Evolutionary conservation across 2,888 invertebrate species (phyloP).

Genomic region (Eilema depressum): DNA sequence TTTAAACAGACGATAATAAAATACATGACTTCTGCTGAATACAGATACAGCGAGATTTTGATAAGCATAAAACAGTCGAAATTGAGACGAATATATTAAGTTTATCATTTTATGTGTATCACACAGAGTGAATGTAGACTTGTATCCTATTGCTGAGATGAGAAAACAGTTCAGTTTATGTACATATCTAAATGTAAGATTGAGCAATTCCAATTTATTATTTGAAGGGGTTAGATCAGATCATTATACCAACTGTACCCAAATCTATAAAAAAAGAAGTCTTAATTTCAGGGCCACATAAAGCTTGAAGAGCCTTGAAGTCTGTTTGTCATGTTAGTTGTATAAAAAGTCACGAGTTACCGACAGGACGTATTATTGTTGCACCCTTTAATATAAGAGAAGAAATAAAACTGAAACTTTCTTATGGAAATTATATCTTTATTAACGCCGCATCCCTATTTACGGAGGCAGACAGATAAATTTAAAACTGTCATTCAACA

Average conservation of each 20-base stretch:
- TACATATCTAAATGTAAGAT: not conserved
- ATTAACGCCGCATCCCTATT: not conserved
- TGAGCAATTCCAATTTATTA: not conserved
- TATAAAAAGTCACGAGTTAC: no score
- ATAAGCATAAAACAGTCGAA: not conserved
- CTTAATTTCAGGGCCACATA: no score
- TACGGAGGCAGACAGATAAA: conserved; percentile 19
- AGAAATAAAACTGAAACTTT: not conserved
- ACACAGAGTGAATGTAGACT: not conserved
- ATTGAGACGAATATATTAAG: not conserved
- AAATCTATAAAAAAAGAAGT: no score
- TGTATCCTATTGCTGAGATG: no score
- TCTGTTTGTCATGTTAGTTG: not conserved
- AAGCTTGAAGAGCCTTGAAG: not conserved
- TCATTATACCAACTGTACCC: not conserved
- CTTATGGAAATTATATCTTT: not conserved
- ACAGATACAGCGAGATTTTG: not conserved
- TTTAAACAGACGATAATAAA: not conserved
- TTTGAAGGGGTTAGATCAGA: not conserved
- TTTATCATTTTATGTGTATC: not conserved
- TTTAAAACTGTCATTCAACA: conserved; percentile 17
- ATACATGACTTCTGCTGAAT: not conserved
- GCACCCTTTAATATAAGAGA: no score
- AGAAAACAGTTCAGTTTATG: not conserved
- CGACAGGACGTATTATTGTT: not conserved